phyloP scores from a whole-genome alignment of 2,888 invertebrate species.

The Cordilura impudica region DNA sequence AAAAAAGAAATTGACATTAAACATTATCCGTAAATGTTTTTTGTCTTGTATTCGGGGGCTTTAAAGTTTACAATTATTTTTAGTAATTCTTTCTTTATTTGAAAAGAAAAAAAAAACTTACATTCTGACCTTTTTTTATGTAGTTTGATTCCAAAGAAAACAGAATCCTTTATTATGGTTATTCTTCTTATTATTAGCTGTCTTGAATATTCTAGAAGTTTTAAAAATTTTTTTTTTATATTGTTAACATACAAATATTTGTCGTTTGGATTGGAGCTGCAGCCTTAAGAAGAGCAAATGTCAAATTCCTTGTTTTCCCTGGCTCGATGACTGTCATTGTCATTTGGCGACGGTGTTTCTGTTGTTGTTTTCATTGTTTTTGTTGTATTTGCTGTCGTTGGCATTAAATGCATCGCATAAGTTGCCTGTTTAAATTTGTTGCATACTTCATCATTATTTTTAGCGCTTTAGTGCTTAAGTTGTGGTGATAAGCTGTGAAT shows the following conservation, averaged over 20 bases:
- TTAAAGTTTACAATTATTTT: conserved; percentile 30
- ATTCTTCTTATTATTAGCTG: conserved; percentile 35
- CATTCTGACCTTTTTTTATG: conserved; percentile 55
- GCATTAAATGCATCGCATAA: conserved; percentile 64
- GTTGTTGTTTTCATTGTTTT: conserved; percentile 44
- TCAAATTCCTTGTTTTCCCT: conserved; percentile 61
- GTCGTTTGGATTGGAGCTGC: conserved; percentile 50
- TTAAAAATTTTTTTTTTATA: conserved; percentile 49
- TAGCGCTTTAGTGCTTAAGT: conserved; percentile 58
- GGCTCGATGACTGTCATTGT: conserved; percentile 60
- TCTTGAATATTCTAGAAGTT: conserved; percentile 61
- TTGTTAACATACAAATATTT: conserved; percentile 45
- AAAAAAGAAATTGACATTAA: conserved; percentile 58
- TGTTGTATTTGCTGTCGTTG: conserved; percentile 59
- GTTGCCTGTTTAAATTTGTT: conserved; percentile 64
- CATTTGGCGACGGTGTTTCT: conserved; percentile 44
- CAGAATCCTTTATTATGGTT: conserved; percentile 56
- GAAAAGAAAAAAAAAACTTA: conserved; percentile 41
- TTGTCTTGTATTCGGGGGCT: conserved; percentile 42
- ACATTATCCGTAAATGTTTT: conserved; percentile 56
- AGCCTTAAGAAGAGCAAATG: conserved; percentile 62
- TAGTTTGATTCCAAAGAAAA: conserved; percentile 55
- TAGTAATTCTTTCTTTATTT: conserved; percentile 23
- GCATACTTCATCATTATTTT: conserved; percentile 66
- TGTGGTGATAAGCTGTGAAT: conserved; percentile 63